Evolutionary conservation across 2,113 vertebrate genomes (phyloP), one percentile per base, ranked within the genome.

Genomic region (Podarcis raffonei): DNA sequence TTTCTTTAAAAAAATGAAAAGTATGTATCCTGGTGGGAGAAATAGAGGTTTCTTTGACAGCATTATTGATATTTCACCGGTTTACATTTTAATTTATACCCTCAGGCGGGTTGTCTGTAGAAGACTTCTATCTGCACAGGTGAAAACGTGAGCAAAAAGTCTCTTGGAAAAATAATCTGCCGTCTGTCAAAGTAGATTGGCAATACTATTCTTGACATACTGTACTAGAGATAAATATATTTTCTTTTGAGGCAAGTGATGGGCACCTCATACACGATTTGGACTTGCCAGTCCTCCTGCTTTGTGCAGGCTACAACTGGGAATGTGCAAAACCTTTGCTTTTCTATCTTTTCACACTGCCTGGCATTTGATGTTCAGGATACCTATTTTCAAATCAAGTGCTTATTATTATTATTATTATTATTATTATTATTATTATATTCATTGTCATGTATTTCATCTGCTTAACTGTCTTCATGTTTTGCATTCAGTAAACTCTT

Each of bases 71-170:
- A 94, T 94, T 96, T 95, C 91, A 86, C 75, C 91, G 35, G 39
- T 92, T 95, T 95, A 92, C 48, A 78, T 95, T 94, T 96, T 96
- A 93, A 95, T 96, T 96, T 91, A 84, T 90, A 91, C 81, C 77
- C 92, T 92, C 91, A 95, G 89, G 87, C 88, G 89, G 87, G 75
- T 87, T 83, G 91, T 71, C 71, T 62, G 91, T 35, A 89, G 83
- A 5, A 92, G 32, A 90, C 4, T 3, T 93, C 39, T 91, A 48
- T 85, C 84, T 94, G 71, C 11, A 20, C 5, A 86, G 27, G 83
- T 91, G 59, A 89, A 94, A 42, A 90, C 85, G 84, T 39, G 5
- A 86, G 32, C 65, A 22, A 71, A 87, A 94, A 93, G 27, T 87
- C 15, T 1, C 1, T 85, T 80, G 0, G 84, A 91, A 93, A 91